Base-by-base conservation (phyloP, 2,888 invertebrate genomes). In the Bimastos eiseni region DNA sequence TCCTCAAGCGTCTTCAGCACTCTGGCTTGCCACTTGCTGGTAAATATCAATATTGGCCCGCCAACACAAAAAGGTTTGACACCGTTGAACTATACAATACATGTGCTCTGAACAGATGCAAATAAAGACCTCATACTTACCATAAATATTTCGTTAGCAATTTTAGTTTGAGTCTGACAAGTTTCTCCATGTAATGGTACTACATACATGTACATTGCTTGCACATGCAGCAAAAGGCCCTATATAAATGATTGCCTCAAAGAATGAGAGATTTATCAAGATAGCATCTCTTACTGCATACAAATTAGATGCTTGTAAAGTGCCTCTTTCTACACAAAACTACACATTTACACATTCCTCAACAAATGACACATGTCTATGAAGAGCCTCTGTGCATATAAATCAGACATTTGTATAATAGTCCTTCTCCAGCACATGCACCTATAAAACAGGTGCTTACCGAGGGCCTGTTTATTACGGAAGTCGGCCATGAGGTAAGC, bases 381-480 rank as follows among this genome's bases (percentile, higher is more conserved):
- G 17, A 44, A 44, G 17, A 44, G n/a, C n/a, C n/a, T n/a, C n/a
- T n/a, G n/a, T n/a, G n/a, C 70, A 70, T 70, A 70, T n/a, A 70
- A 70, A 70, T 70, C n/a, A 70, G 70, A n/a, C 70, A 70, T n/a
- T n/a, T 6, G n/a, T 6, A 70, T 70, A 70, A 21, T 5, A 41
- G 49, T 11, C 24, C 6, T 24, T 24, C 13, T 49, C 49, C 13
- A 24, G 24, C 24, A 24, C 24, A 49, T 24, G 24, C 4, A 70
- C 70, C 30, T 70, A 30, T 30, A 70, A 49, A 70, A 8, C n/a
- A n/a, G 30, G 34, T 36, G 36, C 86, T 86, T 86, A 95, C 95
- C 95, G 70, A 98, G 97, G 83, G 97, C 97, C 93, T 98, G 96
- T 95, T 98, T 98, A 93, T 97, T 97, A 94, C 98, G 97, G 95